phyloP scores from a whole-genome alignment of 1,140 invertebrate species.

The Neodiprion pinetum region DNA sequence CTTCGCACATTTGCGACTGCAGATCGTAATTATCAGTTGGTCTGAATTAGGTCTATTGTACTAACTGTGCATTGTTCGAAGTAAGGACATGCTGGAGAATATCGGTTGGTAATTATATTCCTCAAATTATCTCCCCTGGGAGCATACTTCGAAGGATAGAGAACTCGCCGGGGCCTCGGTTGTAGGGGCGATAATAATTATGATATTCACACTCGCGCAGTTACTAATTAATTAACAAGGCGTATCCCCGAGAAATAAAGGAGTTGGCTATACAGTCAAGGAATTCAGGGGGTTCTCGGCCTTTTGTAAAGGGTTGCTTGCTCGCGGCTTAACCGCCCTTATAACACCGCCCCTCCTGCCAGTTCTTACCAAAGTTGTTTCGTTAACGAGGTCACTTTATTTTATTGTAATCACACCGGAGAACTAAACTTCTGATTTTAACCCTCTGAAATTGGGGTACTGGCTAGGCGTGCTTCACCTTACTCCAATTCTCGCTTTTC shows the following conservation, averaged over 20 bases:
- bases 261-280: background rate
- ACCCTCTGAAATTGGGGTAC: background rate
- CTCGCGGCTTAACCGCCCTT: conserved; percentile 18
- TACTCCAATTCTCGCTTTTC: background rate
- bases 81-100: no score
- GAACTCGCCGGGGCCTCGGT: no score
- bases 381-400: conserved; percentile 38
- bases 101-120: no score
- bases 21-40: no score
- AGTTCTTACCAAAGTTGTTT: conserved; percentile 31
- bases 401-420: conserved; percentile 17
- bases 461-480: background rate
- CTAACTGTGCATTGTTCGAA: no score
- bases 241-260: conserved; percentile 40
- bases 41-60: no score
- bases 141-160: no score
- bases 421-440: conserved; percentile 4
- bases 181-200: conserved; percentile 40
- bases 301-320: conserved; percentile 35
- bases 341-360: background rate
- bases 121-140: background rate
- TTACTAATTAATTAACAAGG: conserved; percentile 46
- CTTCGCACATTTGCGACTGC: no score
- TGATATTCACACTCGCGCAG: conserved; percentile 39
- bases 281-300: conserved; percentile 7